Evolutionary conservation across 1,140 invertebrate species (phyloP).

Genomic region (Frieseomelitta varia): DNA sequence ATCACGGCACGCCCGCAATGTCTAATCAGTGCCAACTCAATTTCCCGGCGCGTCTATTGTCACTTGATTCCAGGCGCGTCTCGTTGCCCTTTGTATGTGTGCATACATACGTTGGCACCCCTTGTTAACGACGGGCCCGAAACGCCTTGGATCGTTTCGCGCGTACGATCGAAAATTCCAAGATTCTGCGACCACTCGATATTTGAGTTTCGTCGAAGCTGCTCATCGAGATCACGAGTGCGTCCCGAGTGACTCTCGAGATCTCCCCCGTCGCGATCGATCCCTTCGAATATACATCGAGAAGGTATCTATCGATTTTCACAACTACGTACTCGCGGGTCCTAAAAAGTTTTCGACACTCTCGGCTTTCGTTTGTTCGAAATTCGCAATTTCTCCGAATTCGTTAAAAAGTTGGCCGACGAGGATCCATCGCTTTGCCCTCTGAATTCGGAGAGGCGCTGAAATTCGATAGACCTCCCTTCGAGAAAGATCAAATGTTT

Average conservation of each 20-base stretch:
- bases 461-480: neutral
- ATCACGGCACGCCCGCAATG: constrained; percentile 77
- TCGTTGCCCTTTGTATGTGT: constrained; percentile 49
- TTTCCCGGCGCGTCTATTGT: constrained; percentile 75
- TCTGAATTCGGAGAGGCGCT: neutral
- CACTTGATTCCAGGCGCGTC: constrained; percentile 69
- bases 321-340: neutral
- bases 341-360: neutral
- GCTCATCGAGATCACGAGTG: too few species aligned
- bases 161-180: neutral
- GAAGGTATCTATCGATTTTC: neutral
- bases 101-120: neutral
- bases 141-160: constrained; percentile 4
- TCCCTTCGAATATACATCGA: neutral
- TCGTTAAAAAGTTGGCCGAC: neutral
- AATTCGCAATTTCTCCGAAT: neutral
- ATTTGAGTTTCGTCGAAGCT: neutral
- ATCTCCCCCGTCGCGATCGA: neutral
- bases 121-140: constrained; percentile 23
- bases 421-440: too few species aligned
- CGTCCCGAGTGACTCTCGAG: neutral
- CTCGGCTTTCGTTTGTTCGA: neutral
- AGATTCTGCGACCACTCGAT: neutral
- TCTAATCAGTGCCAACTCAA: constrained; percentile 81
- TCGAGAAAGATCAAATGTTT: neutral